Conservation (phyloP, 2,113 vertebrate genomes). For the Agelaius phoeniceus region DNA sequence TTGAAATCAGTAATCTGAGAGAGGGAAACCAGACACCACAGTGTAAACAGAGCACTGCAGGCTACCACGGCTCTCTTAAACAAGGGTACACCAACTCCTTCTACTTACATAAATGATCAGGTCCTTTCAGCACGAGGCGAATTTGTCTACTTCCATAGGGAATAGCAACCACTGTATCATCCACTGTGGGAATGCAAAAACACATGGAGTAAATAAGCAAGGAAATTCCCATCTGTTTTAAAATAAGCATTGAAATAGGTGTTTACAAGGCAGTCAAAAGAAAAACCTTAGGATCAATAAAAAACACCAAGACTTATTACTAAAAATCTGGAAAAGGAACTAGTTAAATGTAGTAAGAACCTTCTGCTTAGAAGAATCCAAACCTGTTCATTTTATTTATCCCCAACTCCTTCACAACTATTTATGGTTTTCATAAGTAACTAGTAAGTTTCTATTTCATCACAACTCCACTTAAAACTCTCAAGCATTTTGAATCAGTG, state of each 20-base stretch:
- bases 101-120: slow-evolving; percentile 97
- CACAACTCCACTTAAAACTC: not conserved
- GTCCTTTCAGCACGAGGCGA: slow-evolving; percentile 92
- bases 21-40: slow-evolving; percentile 4
- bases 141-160: slow-evolving; percentile 92
- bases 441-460: not conserved
- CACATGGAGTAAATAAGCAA: not conserved
- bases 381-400: not conserved
- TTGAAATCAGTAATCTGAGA: slow-evolving; percentile 2
- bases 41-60: not conserved
- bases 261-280: not conserved
- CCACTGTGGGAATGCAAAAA: slow-evolving; percentile 74
- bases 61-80: not conserved
- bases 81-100: not conserved
- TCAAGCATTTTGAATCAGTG: not conserved
- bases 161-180: slow-evolving; percentile 88
- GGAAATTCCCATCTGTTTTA: not conserved
- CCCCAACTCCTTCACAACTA: not conserved
- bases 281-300: not conserved
- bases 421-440: not conserved
- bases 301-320: not conserved
- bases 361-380: not conserved
- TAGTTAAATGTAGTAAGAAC: not conserved
- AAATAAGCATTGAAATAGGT: slow-evolving; percentile 13
- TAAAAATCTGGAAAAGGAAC: not conserved